A percentile compares a stretch with the other conserved stretches of the same genome.
These are phyloP conservation scores for Cheilosia soror DNA, from an alignment of 2,888 invertebrate species.

Conservation along the genomic window DNA sequence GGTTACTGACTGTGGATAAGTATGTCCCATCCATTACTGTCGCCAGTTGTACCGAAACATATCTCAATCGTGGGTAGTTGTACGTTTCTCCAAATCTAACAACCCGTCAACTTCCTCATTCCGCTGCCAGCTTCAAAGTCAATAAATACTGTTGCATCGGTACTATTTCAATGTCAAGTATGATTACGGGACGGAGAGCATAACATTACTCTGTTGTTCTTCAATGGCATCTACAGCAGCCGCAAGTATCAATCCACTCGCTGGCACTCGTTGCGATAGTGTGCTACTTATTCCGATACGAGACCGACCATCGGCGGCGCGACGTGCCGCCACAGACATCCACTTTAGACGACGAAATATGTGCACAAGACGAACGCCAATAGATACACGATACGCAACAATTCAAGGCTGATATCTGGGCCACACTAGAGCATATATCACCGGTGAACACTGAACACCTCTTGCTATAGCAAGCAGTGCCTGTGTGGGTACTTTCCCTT, in stretches of 20 bases:
- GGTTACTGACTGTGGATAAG: not conserved
- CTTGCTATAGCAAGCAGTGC: not conserved
- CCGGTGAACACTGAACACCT: constrained; percentile 26
- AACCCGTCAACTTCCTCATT: constrained; percentile 72
- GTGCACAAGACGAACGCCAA: constrained; percentile 52
- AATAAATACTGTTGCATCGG: constrained; percentile 65
- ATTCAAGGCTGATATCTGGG: constrained; percentile 71
- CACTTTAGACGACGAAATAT: constrained; percentile 54
- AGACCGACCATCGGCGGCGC: constrained; percentile 6
- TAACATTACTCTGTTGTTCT: constrained; percentile 38
- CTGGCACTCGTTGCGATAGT: constrained; percentile 46
- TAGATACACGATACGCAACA: constrained; percentile 54
- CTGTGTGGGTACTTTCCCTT: constrained; percentile 62
- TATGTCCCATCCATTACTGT: constrained; percentile 44
- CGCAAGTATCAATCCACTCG: constrained; percentile 56
- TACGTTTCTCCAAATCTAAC: constrained; percentile 56
- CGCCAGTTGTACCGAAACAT: constrained; percentile 15
- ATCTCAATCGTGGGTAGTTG: constrained; percentile 35
- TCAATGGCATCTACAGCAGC: constrained; percentile 48
- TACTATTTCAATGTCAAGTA: constrained; percentile 75
- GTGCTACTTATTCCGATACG: constrained; percentile 68
- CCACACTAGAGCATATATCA: constrained; percentile 63
- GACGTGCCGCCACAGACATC: constrained; percentile 27
- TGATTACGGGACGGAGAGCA: constrained; percentile 42
- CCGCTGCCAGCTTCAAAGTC: constrained; percentile 47